These are phyloP conservation scores for Blastobasis adustella DNA, from an alignment of 2,888 invertebrate species.

Conservation along the genomic window DNA sequence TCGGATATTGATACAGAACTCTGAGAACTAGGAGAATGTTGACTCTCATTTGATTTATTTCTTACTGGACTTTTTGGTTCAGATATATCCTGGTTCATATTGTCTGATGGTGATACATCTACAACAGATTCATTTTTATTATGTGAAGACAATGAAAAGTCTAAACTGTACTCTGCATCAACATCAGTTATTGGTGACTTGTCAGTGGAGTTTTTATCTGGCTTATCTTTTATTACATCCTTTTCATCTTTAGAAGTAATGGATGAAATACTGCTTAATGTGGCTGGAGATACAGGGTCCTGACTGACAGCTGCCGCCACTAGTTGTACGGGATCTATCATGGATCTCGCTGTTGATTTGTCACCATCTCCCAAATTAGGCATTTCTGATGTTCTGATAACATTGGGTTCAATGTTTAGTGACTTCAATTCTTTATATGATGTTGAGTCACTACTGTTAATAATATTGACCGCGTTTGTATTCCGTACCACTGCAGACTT, in stretches of 20 bases:
- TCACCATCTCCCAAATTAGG: too few relatives aligned
- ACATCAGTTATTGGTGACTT: conserved; percentile 37
- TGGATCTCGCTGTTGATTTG: too few relatives aligned
- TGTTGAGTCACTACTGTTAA: conserved; percentile 59
- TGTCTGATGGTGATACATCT: conserved; percentile 19
- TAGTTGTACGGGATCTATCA: too few relatives aligned
- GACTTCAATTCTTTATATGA: conserved; percentile 61
- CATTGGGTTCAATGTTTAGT: conserved; percentile 5
- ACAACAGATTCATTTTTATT: conserved; percentile 29
- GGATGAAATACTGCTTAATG: conserved; percentile 33
- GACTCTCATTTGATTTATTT: conserved; percentile 29
- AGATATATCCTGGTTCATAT: conserved; percentile 11
- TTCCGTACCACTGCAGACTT: neutral
- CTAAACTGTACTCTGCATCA: conserved; percentile 55
- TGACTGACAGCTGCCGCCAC: too few relatives aligned
- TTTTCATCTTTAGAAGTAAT: conserved; percentile 27
- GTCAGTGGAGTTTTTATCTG: conserved; percentile 3
- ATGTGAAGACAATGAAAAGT: conserved; percentile 45
- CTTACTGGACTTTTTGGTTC: conserved; percentile 25
- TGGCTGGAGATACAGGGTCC: conserved; percentile 22
- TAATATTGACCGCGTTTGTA: conserved; percentile 34
- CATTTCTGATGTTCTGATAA: too few relatives aligned
- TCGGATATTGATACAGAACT: conserved; percentile 64
- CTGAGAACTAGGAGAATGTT: conserved; percentile 46
- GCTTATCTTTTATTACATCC: conserved; percentile 18